phyloP scores from a whole-genome alignment of 1,140 invertebrate genomes.

The Euwallacea similis region DNA sequence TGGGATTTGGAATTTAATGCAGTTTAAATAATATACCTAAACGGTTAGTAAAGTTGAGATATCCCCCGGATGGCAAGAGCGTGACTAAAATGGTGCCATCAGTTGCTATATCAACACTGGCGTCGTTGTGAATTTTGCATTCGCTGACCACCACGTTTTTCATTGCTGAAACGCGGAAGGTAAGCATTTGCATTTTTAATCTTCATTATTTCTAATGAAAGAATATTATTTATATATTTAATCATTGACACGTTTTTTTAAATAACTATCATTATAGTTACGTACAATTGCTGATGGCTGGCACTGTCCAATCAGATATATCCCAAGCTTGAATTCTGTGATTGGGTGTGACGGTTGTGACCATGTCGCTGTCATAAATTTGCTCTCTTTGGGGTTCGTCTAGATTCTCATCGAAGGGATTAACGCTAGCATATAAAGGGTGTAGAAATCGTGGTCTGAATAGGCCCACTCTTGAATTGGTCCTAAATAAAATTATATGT shows the following conservation, averaged over 20 bases:
- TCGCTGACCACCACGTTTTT: conserved; percentile 78
- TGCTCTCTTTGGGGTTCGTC: conserved; percentile 53
- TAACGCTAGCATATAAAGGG: conserved; percentile 51
- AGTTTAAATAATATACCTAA: conserved; percentile 60
- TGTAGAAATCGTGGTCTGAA: conserved; percentile 53
- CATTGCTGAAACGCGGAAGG: conserved; percentile 59
- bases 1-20: too few species aligned
- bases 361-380: conserved; percentile 51
- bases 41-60: conserved; percentile 64
- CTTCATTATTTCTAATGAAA: too few species aligned
- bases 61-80: conserved; percentile 66
- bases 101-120: conserved; percentile 80
- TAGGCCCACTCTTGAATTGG: conserved; percentile 43
- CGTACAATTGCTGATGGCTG: conserved; percentile 75
- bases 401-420: conserved; percentile 52
- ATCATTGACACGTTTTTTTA: neutral
- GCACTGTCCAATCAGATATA: conserved; percentile 70
- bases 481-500: conserved; percentile 21
- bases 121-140: conserved; percentile 86
- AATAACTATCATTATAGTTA: neutral
- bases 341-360: conserved; percentile 55
- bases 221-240: neutral
- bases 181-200: neutral
- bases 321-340: conserved; percentile 85
- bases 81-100: conserved; percentile 79